Evolutionary conservation across 1,140 invertebrate genomes (phyloP), one percentile per base, ranked within the genome.

Genomic region (Scaptodrosophila lebanonensis): DNA sequence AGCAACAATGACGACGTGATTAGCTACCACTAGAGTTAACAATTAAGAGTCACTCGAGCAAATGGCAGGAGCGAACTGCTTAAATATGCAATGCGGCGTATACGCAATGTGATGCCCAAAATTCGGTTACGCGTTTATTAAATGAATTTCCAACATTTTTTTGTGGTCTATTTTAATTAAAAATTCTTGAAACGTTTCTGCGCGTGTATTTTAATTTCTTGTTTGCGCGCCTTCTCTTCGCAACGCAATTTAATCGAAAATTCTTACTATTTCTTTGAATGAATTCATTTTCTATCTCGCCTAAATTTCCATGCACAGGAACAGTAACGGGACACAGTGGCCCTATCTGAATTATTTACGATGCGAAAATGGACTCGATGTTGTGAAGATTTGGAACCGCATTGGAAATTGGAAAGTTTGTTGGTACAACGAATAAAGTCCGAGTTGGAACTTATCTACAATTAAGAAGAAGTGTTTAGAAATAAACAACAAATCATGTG

Each of bases 261-360:
- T 79, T 68, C 68, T 54, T 68, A 65, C 64, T 69, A 66, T 66
- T 70, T 72, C 65, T 79, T 82, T 68, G 63, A 77, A 68, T 69
- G 75, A 82, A 79, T 79, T 77, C 64, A 79, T 73, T 77, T 77
- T 66, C 68, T 73, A 69, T 79, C 73, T 68, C 39, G 13, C 13
- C 25, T 38, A 64, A 68, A 79, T 79, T 79, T 82, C 75, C 68
- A 79, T 79, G 73, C 43, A 12, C 11, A 12, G 40, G n/a, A 18
- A 43, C 38, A 9, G 18, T 13, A 43, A 13, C 25, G 9, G 15
- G 25, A 12, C 43, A 18, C 53, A 40, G 48, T n/a, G n/a, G n/a
- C n/a, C n/a, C n/a, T n/a, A n/a, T n/a, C n/a, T n/a, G n/a, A n/a
- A n/a, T n/a, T n/a, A n/a, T n/a, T n/a, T n/a, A n/a, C 50, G 20